These are phyloP conservation scores for Liasis olivaceus DNA, from an alignment of 2,797 vertebrate species.

Conservation along the genomic window DNA sequence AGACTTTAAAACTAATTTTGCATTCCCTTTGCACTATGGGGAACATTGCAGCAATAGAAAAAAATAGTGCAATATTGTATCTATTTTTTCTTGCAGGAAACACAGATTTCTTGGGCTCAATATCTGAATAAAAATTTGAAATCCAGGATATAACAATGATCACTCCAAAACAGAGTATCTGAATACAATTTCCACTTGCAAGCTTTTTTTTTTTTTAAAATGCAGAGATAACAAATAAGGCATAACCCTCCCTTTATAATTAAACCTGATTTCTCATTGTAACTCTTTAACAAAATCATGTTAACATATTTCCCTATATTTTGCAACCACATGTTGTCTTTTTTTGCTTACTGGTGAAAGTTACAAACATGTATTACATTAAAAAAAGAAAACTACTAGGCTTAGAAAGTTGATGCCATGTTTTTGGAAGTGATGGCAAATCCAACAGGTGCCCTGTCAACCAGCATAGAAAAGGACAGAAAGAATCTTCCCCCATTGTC, in stretches of 20 bases:
- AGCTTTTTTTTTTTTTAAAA: neutral
- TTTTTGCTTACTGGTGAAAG: neutral
- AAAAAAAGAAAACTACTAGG: no score
- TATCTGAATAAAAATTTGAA: neutral
- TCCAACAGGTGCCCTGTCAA: neutral
- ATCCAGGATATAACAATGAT: neutral
- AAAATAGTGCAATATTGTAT: neutral
- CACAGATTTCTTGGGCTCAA: neutral
- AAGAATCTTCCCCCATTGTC: neutral
- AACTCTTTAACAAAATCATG: neutral
- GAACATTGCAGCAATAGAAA: neutral
- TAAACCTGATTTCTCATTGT: neutral
- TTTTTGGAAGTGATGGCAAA: neutral
- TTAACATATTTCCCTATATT: neutral
- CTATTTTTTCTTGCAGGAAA: constrained; percentile 11
- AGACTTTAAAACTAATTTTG: neutral
- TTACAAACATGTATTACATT: neutral
- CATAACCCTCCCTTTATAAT: neutral
- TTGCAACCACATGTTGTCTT: neutral
- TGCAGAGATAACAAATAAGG: neutral
- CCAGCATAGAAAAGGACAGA: neutral
- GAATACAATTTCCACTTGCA: neutral
- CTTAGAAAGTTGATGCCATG: neutral
- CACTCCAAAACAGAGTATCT: neutral
- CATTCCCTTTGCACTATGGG: neutral